Evolutionary conservation across 2,888 invertebrate genomes (phyloP).

Genomic region (Drosophila silvestris): DNA sequence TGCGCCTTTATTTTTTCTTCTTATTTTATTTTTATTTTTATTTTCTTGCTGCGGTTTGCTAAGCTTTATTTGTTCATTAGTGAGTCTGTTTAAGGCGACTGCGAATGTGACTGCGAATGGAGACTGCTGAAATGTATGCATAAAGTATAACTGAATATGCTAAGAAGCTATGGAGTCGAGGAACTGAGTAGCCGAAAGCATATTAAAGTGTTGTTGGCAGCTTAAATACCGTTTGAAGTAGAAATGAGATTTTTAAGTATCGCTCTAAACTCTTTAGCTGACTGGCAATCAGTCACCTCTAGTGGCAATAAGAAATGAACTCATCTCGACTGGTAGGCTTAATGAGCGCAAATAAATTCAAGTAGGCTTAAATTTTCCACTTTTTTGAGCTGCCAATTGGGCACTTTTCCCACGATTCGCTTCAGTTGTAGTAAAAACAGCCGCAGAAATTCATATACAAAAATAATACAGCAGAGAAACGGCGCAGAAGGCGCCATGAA

Average conservation of each 20-base stretch:
- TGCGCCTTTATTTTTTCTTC: constrained; percentile 5
- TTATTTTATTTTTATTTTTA: constrained; percentile 8
- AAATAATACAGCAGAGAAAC: constrained; percentile 45
- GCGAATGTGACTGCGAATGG: neutral
- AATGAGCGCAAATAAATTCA: constrained; percentile 80
- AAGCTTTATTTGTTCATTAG: constrained; percentile 80
- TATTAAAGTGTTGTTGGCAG: constrained; percentile 29
- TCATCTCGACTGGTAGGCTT: constrained; percentile 66
- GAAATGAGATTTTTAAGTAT: constrained; percentile 31
- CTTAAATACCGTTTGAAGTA: constrained; percentile 19
- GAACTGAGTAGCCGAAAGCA: neutral
- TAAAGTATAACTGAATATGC: constrained; percentile 27
- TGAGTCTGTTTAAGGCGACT: constrained; percentile 45
- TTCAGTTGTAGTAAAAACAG: constrained; percentile 20
- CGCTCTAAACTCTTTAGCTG: constrained; percentile 52
- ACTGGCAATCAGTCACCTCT: constrained; percentile 50
- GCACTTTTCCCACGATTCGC: constrained; percentile 34
- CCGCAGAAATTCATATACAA: constrained; percentile 69
- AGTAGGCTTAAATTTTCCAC: constrained; percentile 74
- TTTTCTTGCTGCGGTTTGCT: constrained; percentile 43
- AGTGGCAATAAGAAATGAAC: constrained; percentile 60
- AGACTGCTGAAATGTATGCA: neutral
- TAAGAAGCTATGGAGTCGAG: constrained; percentile 1
- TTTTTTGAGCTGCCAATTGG: constrained; percentile 57
- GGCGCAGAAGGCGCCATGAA: constrained; percentile 64